Base-by-base conservation (phyloP, 2,888 invertebrate species). In the Morinoia aosen region DNA sequence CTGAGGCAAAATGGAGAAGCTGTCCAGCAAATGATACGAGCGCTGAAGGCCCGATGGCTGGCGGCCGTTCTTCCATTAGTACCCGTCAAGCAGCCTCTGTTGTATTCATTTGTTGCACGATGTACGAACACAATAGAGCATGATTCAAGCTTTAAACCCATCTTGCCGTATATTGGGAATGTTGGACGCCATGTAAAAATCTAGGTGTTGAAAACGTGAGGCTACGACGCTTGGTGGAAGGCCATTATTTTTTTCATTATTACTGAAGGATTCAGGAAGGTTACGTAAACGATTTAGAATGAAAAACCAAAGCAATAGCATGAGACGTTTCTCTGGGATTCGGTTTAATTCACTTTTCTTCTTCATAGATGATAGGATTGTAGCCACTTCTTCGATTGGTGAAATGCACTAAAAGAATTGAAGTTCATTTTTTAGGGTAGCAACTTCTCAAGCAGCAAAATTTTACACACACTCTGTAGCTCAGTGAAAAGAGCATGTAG, bases 71-170 rank as follows among this genome's bases (percentile, higher is more conserved):
- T 8, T 40, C 90, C 90, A 90, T 90, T 90, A 90, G 90, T 90
- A 39, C 39, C 5, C 90, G 90, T 90, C 90, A 14, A 48, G 90
- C 11, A 48, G 90, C 40, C 90, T 39, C 39, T 90, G 90, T 90
- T 90, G 90, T 90, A 90, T 90, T 90, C 90, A 90, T 90, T 90
- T 90, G 90, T 90, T 90, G 90, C 48, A 40, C 90, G 90, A 90
- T 40, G 48, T 48, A 48, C 90, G 48, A 48, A 48, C 48, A 90
- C 90, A 90, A 90, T 90, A 39, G 90, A 90, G 8, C 90, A 19
- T 39, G 90, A 90, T 90, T 90, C 48, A 16, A 14, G 40, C 90
- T 90, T 90, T 90, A 40, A 8, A 11, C 48, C 7, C 48, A 90
- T 90, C 39, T 90, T 19, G 25, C 76, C 76, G 25, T 76, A 76